Evolutionary conservation across 2,797 vertebrate species (phyloP).

Genomic region (Morelia viridis): DNA sequence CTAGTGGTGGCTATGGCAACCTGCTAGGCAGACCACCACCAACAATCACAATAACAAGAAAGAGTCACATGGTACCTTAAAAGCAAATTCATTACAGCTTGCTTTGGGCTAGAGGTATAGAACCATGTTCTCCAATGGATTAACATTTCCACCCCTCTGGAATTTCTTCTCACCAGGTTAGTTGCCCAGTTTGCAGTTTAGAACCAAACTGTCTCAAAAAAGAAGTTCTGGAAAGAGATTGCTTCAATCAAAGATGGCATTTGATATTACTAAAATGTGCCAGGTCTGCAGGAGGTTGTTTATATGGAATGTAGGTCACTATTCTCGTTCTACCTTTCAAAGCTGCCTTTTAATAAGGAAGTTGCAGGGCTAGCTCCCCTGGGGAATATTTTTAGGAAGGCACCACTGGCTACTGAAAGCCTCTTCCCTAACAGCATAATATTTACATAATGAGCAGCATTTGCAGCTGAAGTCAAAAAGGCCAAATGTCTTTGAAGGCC

Average conservation of each 20-base stretch:
- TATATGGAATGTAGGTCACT: conserved; percentile 24
- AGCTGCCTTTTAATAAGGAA: conserved; percentile 39
- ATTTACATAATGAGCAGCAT: neutral
- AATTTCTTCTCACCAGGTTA: neutral
- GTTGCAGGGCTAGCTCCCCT: neutral
- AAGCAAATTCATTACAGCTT: neutral
- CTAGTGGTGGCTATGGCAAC: neutral
- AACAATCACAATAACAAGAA: neutral
- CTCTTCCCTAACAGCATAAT: neutral
- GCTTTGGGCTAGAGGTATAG: neutral
- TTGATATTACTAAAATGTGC: neutral
- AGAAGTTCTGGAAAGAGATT: too few relatives aligned
- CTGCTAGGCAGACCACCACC: neutral
- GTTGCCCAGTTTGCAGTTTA: neutral
- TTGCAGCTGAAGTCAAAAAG: neutral
- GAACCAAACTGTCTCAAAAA: neutral
- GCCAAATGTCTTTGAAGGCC: neutral
- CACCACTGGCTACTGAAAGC: neutral
- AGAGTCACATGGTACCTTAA: neutral
- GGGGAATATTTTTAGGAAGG: conserved; percentile 28
- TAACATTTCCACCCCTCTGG: neutral
- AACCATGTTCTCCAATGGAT: neutral
- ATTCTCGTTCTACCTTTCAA: conserved; percentile 46
- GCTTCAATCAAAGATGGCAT: neutral
- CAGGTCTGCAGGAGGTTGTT: conserved; percentile 1